Evolutionary conservation across 2,797 vertebrate genomes (phyloP).

Genomic region (Schizopygopsis malacanthus): DNA sequence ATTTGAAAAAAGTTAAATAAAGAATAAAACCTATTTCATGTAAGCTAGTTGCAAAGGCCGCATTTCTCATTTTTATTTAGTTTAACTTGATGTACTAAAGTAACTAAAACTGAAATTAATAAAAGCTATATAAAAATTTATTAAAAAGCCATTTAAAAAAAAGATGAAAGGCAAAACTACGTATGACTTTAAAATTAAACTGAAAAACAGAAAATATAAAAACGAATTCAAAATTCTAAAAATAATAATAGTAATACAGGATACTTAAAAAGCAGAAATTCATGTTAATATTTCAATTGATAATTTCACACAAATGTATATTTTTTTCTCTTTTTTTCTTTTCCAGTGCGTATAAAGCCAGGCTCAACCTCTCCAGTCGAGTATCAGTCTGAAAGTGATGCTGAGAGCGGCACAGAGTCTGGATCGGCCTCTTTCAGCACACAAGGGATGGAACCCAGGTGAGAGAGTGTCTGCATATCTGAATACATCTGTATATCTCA

Average conservation of each 20-base stretch:
- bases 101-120: background rate
- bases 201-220: background rate
- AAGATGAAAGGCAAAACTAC: background rate
- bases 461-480: slow-evolving; percentile 29
- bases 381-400: slow-evolving; percentile 91
- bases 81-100: background rate
- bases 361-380: slow-evolving; percentile 90
- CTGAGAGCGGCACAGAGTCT: slow-evolving; percentile 86
- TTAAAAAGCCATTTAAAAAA: background rate
- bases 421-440: slow-evolving; percentile 81
- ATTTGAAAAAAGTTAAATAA: background rate
- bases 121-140: background rate
- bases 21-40: background rate
- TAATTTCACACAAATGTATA: background rate
- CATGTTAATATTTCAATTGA: background rate
- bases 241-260: background rate
- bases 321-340: background rate
- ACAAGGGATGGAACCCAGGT: slow-evolving; percentile 72
- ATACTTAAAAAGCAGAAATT: slow-evolving; percentile 19
- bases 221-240: too few relatives aligned
- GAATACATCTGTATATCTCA: background rate
- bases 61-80: background rate
- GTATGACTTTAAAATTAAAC: background rate
- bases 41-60: background rate
- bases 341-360: slow-evolving; percentile 87